Percentiles rank a stretch among this genome's conserved stretches.
Evolutionary conservation across 1,140 invertebrate species (phyloP).

Genomic region (Zaprionus ghesquierei): DNA sequence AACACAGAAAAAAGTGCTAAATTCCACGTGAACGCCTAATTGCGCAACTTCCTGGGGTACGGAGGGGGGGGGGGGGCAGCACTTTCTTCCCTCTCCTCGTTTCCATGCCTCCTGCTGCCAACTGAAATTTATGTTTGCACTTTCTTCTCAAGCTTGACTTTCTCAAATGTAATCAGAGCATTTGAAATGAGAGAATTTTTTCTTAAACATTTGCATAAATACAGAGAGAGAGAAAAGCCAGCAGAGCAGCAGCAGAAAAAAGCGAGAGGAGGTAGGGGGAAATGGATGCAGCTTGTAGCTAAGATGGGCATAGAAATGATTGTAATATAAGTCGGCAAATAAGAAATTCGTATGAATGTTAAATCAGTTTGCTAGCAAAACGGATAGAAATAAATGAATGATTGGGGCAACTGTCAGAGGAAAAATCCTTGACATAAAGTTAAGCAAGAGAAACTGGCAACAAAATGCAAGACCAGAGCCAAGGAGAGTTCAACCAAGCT

Average conservation of each 20-base stretch:
- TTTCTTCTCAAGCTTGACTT: slow-evolving; percentile 17
- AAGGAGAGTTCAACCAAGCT: neutral
- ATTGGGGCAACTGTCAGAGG: neutral
- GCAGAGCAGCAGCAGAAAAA: slow-evolving; percentile 8
- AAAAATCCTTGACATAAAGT: neutral
- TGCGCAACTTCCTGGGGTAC: neutral
- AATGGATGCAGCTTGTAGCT: slow-evolving; percentile 18
- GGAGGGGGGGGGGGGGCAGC: neutral
- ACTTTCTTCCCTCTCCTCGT: neutral
- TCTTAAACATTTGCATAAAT: slow-evolving; percentile 65
- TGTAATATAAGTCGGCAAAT: slow-evolving; percentile 3
- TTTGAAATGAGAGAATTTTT: slow-evolving; percentile 51
- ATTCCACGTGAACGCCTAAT: slow-evolving; percentile 25
- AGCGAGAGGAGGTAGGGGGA: slow-evolving; percentile 8
- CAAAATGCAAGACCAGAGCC: neutral
- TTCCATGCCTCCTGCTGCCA: neutral
- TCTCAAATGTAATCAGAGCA: slow-evolving; percentile 57
- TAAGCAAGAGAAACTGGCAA: neutral
- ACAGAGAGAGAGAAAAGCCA: slow-evolving; percentile 31
- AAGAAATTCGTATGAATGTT: slow-evolving; percentile 14
- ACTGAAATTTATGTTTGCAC: slow-evolving; percentile 50
- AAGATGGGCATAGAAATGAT: slow-evolving; percentile 25
- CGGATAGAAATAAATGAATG: slow-evolving; percentile 6
- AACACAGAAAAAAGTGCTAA: slow-evolving; percentile 3
- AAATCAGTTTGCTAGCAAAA: slow-evolving; percentile 3